Evolutionary conservation across 2,888 invertebrate genomes (phyloP).

Genomic region (Drosophila cyrtoloma): DNA sequence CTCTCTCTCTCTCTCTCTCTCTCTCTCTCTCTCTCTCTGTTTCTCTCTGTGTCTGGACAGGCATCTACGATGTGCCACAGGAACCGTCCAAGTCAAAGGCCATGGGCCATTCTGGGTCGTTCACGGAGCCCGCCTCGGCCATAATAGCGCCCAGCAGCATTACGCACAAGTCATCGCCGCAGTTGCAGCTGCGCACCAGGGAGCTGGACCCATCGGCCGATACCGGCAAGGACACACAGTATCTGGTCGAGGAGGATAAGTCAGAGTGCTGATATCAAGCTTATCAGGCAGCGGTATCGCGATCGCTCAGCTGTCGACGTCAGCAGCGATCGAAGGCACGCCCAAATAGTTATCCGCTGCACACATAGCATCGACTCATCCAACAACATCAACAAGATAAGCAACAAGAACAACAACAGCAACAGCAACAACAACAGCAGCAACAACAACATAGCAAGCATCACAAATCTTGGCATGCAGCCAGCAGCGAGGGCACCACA

Average conservation of each 20-base stretch:
- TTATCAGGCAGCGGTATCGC: constrained; percentile 53
- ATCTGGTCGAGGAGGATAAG: constrained; percentile 95
- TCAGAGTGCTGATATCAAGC: constrained; percentile 86
- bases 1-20: background rate
- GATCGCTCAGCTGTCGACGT: constrained; percentile 45
- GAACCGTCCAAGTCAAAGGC: constrained; percentile 90
- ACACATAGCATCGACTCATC: constrained; percentile 68
- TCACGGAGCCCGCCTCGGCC: constrained; percentile 89
- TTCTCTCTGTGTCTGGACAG: constrained; percentile 75
- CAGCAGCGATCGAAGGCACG: constrained; percentile 46
- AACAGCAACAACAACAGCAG: constrained; percentile 26
- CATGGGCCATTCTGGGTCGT: constrained; percentile 83
- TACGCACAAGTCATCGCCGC: constrained; percentile 91
- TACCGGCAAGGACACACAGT: constrained; percentile 96
- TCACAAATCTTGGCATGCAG: constrained; percentile 67
- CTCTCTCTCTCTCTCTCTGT: background rate
- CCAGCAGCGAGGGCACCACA: constrained; percentile 34
- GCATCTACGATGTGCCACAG: constrained; percentile 93
- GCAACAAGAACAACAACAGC: constrained; percentile 29
- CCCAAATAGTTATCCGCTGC: constrained; percentile 67
- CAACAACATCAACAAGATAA: constrained; percentile 32
- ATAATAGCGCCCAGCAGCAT: constrained; percentile 93
- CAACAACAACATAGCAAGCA: constrained; percentile 61
- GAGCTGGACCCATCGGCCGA: constrained; percentile 94
- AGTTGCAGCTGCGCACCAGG: constrained; percentile 90